A percentile compares a stretch with the other conserved stretches of the same genome.
phyloP scores from a whole-genome alignment of 1,140 invertebrate species.

The Maniola jurtina region DNA sequence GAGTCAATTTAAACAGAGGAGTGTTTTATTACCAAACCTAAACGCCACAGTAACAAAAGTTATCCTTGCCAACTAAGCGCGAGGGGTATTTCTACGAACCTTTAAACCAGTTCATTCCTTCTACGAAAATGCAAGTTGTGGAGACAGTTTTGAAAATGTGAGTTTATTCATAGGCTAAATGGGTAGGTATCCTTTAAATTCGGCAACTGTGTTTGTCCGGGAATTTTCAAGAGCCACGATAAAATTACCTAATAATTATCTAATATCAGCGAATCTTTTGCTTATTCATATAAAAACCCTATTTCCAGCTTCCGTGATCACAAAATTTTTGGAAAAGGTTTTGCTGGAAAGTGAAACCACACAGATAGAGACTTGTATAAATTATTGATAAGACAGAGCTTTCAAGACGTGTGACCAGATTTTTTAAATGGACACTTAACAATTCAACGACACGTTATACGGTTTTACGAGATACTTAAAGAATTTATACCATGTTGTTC shows the following conservation, averaged over 20 bases:
- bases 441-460: neutral
- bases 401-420: slow-evolving; percentile 4
- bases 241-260: no score
- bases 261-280: no score
- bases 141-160: no score
- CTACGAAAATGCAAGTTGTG: no score
- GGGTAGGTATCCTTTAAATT: no score
- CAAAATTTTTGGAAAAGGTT: neutral
- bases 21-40: slow-evolving; percentile 38
- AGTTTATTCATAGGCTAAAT: no score
- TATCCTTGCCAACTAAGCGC: neutral
- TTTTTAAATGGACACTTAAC: neutral
- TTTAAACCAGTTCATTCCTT: no score
- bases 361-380: neutral
- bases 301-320: neutral
- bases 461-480: neutral
- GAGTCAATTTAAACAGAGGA: slow-evolving; percentile 56
- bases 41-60: neutral
- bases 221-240: no score
- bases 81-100: no score
- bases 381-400: neutral
- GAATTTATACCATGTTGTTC: neutral
- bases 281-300: no score
- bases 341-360: slow-evolving; percentile 1
- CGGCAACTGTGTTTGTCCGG: no score